Evolutionary conservation across 2,113 vertebrate species (phyloP).

Genomic region (Mustela lutreola): DNA sequence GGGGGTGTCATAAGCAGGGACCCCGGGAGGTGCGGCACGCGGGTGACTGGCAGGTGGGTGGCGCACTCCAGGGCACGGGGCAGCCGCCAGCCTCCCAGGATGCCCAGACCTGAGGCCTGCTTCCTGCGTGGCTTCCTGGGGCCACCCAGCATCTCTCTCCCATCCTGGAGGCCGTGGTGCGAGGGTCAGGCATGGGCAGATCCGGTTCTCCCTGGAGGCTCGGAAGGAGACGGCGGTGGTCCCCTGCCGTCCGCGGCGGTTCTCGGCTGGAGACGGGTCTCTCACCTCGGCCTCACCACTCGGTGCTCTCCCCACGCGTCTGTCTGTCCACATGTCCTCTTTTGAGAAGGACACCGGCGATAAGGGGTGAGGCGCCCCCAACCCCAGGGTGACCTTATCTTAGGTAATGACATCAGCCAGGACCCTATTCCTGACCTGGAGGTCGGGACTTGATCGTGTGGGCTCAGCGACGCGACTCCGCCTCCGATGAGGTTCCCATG

Average conservation of each 20-base stretch:
- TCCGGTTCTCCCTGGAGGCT: no score
- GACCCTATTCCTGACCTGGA: background rate
- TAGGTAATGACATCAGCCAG: background rate
- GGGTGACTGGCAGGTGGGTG: rapidly evolving
- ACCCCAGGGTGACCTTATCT: background rate
- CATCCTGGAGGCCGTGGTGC: no score
- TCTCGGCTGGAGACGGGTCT: background rate
- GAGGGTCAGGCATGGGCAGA: background rate
- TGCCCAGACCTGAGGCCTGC: rapidly evolving
- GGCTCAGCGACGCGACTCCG: background rate
- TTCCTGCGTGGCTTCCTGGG: rapidly evolving
- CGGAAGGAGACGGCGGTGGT: background rate
- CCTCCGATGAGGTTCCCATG: background rate
- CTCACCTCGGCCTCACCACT: no score
- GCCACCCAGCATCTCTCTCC: rapidly evolving
- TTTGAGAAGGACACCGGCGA: background rate
- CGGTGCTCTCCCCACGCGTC: background rate
- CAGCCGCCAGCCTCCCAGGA: rapidly evolving
- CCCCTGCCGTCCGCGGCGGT: background rate
- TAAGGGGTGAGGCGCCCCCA: background rate
- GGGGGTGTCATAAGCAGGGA: rapidly evolving
- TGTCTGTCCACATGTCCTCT: background rate
- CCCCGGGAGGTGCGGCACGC: rapidly evolving
- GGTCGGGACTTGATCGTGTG: background rate
- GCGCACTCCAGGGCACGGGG: rapidly evolving